Base-by-base conservation (phyloP, 1,140 invertebrate species). In the Drosophila repletoides region DNA sequence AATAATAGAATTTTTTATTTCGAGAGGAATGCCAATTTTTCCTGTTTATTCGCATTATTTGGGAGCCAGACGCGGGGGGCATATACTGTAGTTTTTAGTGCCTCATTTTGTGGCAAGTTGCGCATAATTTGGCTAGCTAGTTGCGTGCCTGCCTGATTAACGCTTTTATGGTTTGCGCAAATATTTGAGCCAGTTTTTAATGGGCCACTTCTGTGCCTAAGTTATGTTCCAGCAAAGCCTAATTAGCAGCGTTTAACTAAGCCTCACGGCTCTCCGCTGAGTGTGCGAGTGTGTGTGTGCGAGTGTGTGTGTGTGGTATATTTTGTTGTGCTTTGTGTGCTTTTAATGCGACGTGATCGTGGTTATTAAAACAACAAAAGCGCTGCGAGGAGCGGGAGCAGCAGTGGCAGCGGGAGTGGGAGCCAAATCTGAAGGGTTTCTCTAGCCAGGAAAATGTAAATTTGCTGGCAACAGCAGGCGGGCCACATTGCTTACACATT, bases 161-260 rank as follows among this genome's bases (percentile, higher is more conserved):
- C 59, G 67, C 55, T 77, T 84, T 84, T 84, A 84, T 84, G 63
- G 71, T 38, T n/a, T 52, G 45, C 48, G 53, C 53, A 74, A 74
- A 74, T 74, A 71, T 74, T 75, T 84, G 40, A 56, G 66, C 56
- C 70, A 70, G 51, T 73, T 83, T 84, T 84, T 83, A 83, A 83
- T 83, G 63, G 79, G 28, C 67, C 46, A 68, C 41, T 68, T 55
- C 29, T 55, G 55, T 6, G 55, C 41, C 21, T 33, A 43, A 63
- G 58, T 55, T 74, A 74, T 74, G 73, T 36, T n/a, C 48, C 72
- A 72, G 72, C 43, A 68, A 64, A 51, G 49, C 76, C 76, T 81
- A 81, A 81, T 81, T 81, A 81, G 72, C 76, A 61, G 71, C 76
- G 56, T 81, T 81, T 81, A 81, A 81, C 76, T 76, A 81, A 81